phyloP scores from a whole-genome alignment of 2,797 vertebrate species.

The Petrocephalus schoutedeni region DNA sequence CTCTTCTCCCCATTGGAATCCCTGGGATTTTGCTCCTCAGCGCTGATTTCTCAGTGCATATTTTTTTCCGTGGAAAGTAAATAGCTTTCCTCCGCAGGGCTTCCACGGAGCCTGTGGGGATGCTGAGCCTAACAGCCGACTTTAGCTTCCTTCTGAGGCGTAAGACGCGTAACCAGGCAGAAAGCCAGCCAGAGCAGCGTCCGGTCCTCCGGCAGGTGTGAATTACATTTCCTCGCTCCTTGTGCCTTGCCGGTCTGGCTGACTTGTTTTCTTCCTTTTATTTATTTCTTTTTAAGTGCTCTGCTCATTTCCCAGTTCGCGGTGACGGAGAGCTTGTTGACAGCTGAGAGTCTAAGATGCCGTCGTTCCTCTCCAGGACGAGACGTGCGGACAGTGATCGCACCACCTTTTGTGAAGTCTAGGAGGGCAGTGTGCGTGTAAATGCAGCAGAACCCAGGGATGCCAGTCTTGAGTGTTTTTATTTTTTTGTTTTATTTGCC shows the following conservation, averaged over 20 bases:
- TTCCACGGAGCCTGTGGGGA: not conserved
- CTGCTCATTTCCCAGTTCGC: not conserved
- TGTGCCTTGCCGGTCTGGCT: not conserved
- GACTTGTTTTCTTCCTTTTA: not conserved
- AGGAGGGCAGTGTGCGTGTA: not conserved
- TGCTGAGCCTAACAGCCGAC: not conserved
- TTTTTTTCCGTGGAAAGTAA: not conserved
- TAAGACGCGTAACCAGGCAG: not conserved
- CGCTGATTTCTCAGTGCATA: not conserved
- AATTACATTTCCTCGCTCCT: slow-evolving; percentile 9
- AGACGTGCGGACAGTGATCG: not conserved
- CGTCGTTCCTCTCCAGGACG: not conserved
- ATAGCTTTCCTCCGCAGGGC: not conserved
- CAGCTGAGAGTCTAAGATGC: not conserved
- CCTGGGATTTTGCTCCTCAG: not conserved
- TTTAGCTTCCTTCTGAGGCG: not conserved
- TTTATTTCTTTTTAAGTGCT: not conserved
- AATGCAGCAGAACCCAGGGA: not conserved
- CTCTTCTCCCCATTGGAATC: not conserved
- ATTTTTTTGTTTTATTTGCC: not conserved
- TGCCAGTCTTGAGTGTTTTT: not conserved
- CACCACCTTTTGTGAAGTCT: not conserved
- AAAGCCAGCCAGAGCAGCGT: not conserved
- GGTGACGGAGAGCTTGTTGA: not conserved
- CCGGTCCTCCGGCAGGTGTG: slow-evolving; percentile 1